Conservation (phyloP, 2,888 invertebrate species). For the Leptinotarsa peninsularis region DNA sequence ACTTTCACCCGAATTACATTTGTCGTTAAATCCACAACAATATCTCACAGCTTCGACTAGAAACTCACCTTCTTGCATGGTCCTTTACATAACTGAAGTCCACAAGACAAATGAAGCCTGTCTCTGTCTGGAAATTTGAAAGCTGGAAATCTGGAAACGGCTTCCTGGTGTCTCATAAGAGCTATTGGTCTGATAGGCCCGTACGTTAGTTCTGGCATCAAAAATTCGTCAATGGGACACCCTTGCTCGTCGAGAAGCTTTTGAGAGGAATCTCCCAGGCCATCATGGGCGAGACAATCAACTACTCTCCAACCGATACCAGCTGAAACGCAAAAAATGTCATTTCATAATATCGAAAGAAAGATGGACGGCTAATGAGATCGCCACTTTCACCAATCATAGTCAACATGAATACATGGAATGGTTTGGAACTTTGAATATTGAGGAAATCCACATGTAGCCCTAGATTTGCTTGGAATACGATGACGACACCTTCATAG, state of each 20-base stretch:
- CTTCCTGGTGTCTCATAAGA: slow-evolving; percentile 65
- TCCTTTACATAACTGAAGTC: slow-evolving; percentile 80
- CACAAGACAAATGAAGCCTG: slow-evolving; percentile 81
- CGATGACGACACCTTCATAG: too few relatives aligned
- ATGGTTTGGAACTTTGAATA: too few relatives aligned
- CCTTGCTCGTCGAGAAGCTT: slow-evolving; percentile 80
- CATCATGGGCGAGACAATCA: slow-evolving; percentile 84
- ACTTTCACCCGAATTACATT: too few relatives aligned
- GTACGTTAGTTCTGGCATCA: slow-evolving; percentile 70
- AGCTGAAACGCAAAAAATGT: slow-evolving; percentile 61
- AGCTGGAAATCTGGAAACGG: slow-evolving; percentile 77
- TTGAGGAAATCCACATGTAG: too few relatives aligned
- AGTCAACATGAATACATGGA: too few relatives aligned
- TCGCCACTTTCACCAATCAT: too few relatives aligned
- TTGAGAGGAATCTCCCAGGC: slow-evolving; percentile 80
- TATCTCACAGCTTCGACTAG: neutral
- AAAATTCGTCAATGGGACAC: slow-evolving; percentile 78
- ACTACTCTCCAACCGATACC: slow-evolving; percentile 81
- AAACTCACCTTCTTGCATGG: slow-evolving; percentile 73
- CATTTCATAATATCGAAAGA: too few relatives aligned
- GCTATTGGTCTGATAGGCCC: slow-evolving; percentile 60
- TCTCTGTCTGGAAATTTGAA: slow-evolving; percentile 87
- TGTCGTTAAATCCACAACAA: neutral
- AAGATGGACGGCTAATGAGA: too few relatives aligned
- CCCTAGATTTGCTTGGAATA: too few relatives aligned